phyloP scores from a whole-genome alignment of 92 coral and sea anemone genomes.

The Zoanthus sociatus region DNA sequence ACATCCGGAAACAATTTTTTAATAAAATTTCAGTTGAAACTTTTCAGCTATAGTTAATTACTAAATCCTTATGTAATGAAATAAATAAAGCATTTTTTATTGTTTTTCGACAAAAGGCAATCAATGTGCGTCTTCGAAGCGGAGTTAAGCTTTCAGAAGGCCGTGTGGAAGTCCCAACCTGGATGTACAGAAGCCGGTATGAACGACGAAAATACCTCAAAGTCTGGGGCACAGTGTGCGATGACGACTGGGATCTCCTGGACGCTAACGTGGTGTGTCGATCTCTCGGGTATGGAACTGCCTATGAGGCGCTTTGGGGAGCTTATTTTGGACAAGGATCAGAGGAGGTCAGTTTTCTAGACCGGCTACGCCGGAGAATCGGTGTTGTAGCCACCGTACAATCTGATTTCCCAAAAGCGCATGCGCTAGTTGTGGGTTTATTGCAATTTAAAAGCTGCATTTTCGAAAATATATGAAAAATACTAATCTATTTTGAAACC shows the following conservation, averaged over 20 bases:
- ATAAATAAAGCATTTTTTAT: no score
- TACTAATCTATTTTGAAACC: no score
- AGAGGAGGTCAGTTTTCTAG: constrained; percentile 3
- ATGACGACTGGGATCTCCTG: constrained; percentile 35
- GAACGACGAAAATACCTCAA: neutral
- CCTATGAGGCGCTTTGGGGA: constrained; percentile 47
- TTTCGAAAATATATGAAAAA: no score
- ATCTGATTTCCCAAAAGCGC: no score
- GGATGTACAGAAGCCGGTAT: neutral
- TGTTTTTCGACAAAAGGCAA: neutral
- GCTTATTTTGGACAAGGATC: constrained; percentile 25
- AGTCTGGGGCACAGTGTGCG: constrained; percentile 39
- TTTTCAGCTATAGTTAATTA: no score
- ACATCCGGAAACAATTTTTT: no score
- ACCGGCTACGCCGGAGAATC: no score
- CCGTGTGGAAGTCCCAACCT: constrained; percentile 24
- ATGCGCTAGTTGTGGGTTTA: no score
- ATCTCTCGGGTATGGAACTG: constrained; percentile 63
- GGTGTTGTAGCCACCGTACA: no score
- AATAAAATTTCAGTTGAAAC: no score
- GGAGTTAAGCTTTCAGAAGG: constrained; percentile 39
- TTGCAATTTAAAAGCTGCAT: no score
- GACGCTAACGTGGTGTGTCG: constrained; percentile 54
- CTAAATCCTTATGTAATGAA: no score
- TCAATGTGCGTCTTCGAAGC: constrained; percentile 25